Base-by-base conservation (phyloP, 1,140 invertebrate species). In the Brachionus koreanus region DNA sequence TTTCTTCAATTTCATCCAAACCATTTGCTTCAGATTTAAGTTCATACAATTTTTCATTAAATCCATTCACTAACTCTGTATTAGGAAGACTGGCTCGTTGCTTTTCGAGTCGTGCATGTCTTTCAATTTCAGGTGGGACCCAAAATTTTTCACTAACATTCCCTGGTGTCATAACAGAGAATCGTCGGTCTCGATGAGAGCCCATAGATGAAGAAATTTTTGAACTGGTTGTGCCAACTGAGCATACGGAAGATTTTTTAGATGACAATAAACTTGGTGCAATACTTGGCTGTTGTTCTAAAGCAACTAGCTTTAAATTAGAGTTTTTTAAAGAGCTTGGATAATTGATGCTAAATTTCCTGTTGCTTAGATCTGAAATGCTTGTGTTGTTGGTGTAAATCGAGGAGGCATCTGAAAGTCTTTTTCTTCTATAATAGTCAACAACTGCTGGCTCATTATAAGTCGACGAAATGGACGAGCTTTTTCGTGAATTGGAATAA, bases 381-480 rank as follows among this genome's bases (percentile, higher is more conserved):
- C 69, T 74, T 0, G 39, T 74, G 12, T 72, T 72, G 29, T 23
- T 39, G 16, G 67, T 72, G 13, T 39, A 43, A 72, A 74, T 4
- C 25, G 69, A 74, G 10, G 69, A 74, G 4, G 69, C 69, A n/a
- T 74, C 69, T 5, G 69, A 74, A 16, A 46, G 43, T 46, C 69
- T 74, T 74, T 74, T 74, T 74, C 25, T 46, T 29, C 69, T 74
- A 33, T 74, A 74, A 46, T 74, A 74, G 43, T 46, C 42, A 23
- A 74, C 69, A 5, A 74, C 69, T 46, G 69, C n/a, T 12, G 69
- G 42, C 39, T 74, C 69, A 25, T 43, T 46, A 39, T 74, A 74
- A 6, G 5, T 46, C 19, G 69, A 74, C 29, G 69, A 74, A 46
- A 25, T 43, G 4, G 69, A 74, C 25, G 69, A 74, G 23, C 69